A percentile compares a stretch with the other conserved stretches of the same genome.
phyloP scores from a whole-genome alignment of 2,797 vertebrate species.

The Ciconia nigra region DNA sequence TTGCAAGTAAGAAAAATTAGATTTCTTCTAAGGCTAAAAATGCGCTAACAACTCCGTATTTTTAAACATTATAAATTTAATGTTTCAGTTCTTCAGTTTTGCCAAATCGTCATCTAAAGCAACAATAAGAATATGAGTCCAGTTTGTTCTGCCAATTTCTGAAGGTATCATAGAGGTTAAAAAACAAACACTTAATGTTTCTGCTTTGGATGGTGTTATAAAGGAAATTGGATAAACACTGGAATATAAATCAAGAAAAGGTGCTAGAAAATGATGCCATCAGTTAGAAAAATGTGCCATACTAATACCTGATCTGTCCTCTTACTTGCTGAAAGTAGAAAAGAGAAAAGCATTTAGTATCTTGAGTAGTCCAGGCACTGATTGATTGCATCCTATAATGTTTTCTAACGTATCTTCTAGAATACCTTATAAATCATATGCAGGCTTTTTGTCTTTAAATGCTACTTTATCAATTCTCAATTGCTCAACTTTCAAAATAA shows the following conservation, averaged over 20 bases:
- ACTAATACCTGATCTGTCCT: not conserved
- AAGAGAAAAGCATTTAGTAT: conserved; percentile 21
- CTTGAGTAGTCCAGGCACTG: not conserved
- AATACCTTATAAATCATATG: not conserved
- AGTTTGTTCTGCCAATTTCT: conserved; percentile 50
- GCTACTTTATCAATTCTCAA: not conserved
- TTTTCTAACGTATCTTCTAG: conserved; percentile 22
- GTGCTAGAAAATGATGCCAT: conserved; percentile 24
- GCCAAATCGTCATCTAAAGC: conserved; percentile 5
- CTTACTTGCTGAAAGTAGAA: not conserved
- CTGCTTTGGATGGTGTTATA: conserved; percentile 17
- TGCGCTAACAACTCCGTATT: not conserved
- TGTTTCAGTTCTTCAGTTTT: not conserved
- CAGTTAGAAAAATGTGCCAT: conserved; percentile 38
- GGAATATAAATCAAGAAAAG: conserved; percentile 40
- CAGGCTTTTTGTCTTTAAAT: not conserved
- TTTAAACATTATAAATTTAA: conserved; percentile 26
- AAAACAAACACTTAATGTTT: conserved; percentile 32
- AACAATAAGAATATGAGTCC: not conserved
- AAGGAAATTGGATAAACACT: conserved; percentile 53
- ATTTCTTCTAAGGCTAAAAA: not conserved
- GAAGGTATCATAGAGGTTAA: conserved; percentile 43
- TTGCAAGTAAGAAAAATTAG: not conserved
- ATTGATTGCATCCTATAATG: not conserved
- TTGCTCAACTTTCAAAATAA: not conserved